Percentiles rank a stretch among this genome's conserved stretches.
Evolutionary conservation across 2,797 vertebrate species (phyloP).

Genomic region (Sebastes nivosus): DNA sequence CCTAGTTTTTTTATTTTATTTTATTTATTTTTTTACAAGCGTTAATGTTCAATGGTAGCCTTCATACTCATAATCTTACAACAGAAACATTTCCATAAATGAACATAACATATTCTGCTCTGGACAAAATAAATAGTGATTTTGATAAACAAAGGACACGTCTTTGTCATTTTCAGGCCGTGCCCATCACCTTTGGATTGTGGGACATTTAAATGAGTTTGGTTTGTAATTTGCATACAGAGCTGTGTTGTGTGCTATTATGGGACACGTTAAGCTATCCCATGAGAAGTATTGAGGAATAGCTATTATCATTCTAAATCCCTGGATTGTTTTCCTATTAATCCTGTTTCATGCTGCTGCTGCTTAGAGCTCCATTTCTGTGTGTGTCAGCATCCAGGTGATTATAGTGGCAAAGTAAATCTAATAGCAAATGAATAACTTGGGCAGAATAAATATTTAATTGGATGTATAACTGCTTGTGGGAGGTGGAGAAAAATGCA

Average conservation of each 20-base stretch:
- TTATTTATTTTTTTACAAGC: neutral
- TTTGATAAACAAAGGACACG: neutral
- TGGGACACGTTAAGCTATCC: slow-evolving; percentile 31
- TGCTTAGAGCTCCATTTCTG: slow-evolving; percentile 47
- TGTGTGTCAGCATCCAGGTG: slow-evolving; percentile 39
- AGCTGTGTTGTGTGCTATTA: slow-evolving; percentile 25
- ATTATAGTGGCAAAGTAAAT: slow-evolving; percentile 46
- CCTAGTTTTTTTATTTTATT: neutral
- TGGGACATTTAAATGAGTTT: slow-evolving; percentile 3
- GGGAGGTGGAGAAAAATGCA: neutral
- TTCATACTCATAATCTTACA: neutral
- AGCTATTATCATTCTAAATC: slow-evolving; percentile 54
- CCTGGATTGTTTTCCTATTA: slow-evolving; percentile 53
- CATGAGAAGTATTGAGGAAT: slow-evolving; percentile 48
- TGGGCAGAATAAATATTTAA: neutral
- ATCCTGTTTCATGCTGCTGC: slow-evolving; percentile 51
- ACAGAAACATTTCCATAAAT: neutral
- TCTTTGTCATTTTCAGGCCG: neutral
- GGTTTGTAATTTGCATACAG: slow-evolving; percentile 35
- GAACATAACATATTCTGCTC: neutral
- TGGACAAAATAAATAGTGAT: neutral
- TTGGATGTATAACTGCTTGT: slow-evolving; percentile 7
- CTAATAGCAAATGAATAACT: slow-evolving; percentile 12
- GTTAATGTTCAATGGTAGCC: neutral
- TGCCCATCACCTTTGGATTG: neutral